Conservation (phyloP, 2,888 invertebrate genomes). For the Abscondita cerata region DNA sequence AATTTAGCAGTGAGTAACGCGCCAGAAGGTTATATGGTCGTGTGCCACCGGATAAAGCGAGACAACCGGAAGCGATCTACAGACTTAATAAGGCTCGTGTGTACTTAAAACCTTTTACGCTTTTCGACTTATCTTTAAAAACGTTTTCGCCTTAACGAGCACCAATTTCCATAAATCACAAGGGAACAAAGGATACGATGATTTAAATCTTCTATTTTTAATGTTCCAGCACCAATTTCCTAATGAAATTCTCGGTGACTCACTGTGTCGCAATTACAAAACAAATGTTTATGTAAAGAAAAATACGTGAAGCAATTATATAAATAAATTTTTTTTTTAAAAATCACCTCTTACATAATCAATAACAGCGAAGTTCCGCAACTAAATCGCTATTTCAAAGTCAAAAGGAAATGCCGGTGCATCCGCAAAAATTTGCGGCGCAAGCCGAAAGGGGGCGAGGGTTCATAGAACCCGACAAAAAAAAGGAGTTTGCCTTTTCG, state of each 20-base stretch:
- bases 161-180: too few species aligned
- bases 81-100: constrained; percentile 30
- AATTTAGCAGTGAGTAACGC: too few species aligned
- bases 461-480: constrained; percentile 18
- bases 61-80: constrained; percentile 28
- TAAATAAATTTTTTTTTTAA: background rate
- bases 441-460: constrained; percentile 9
- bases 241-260: too few species aligned
- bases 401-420: constrained; percentile 28
- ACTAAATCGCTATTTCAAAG: constrained; percentile 11
- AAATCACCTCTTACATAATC: constrained; percentile 10
- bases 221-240: too few species aligned
- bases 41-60: constrained; percentile 25
- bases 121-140: too few species aligned
- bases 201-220: too few species aligned
- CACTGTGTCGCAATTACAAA: too few species aligned
- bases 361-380: constrained; percentile 24
- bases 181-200: too few species aligned
- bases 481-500: constrained; percentile 14
- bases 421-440: constrained; percentile 12
- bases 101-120: constrained; percentile 18
- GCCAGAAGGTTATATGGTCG: constrained; percentile 5
- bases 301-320: background rate
- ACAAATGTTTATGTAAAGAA: too few species aligned
- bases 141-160: too few species aligned